Percentiles rank a stretch among this genome's conserved stretches.
Conservation (phyloP, 2,797 vertebrate species). For the Numenius phaeopus region DNA sequence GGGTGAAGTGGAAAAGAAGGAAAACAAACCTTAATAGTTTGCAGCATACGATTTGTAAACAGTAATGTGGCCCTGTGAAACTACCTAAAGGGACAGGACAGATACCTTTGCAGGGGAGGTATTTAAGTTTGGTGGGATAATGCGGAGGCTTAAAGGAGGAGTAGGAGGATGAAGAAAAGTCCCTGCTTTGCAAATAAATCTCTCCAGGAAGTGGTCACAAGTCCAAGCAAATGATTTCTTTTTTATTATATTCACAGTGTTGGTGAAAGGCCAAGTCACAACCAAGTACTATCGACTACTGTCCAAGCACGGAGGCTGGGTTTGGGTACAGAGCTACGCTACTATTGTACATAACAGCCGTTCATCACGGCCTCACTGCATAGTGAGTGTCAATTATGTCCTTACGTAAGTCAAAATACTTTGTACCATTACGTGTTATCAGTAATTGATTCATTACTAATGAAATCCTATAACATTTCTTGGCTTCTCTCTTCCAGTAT, state of each 20-base stretch:
- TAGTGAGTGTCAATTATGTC: conserved; percentile 89
- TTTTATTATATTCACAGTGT: conserved; percentile 80
- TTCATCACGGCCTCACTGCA: conserved; percentile 87
- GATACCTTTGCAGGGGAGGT: not conserved
- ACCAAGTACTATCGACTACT: conserved; percentile 86
- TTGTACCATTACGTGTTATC: conserved; percentile 52
- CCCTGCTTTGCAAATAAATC: not conserved
- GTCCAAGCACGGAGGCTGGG: conserved; percentile 85
- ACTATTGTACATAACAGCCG: conserved; percentile 87
- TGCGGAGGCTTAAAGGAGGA: not conserved
- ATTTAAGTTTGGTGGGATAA: not conserved
- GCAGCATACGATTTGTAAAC: not conserved
- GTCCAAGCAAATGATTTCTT: not conserved
- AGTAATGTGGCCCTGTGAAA: not conserved
- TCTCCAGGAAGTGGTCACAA: not conserved
- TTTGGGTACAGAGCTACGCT: conserved; percentile 87
- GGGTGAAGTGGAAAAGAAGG: not conserved
- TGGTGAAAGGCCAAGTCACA: conserved; percentile 93
- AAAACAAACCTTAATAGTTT: not conserved
- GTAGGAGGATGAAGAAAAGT: not conserved
- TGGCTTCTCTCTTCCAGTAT: too few relatives aligned
- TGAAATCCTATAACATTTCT: not conserved
- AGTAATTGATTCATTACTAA: not conserved
- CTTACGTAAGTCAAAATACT: conserved; percentile 85
- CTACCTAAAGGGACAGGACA: not conserved